Base-by-base conservation (phyloP, 2,113 vertebrate genomes). In the Rostratula benghalensis region DNA sequence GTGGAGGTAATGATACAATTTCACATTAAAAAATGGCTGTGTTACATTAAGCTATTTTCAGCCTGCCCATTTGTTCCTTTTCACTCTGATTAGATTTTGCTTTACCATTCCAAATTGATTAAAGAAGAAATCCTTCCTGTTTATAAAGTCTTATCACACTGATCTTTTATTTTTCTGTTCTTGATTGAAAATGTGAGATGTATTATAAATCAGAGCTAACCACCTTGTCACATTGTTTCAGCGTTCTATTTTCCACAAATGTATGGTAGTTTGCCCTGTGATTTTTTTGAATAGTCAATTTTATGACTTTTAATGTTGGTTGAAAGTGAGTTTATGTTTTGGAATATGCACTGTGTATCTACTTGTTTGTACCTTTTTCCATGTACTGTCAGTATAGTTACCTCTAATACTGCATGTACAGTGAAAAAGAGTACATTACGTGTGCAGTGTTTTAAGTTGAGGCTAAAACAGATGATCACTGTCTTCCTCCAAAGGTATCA, bases 41-140 rank as follows among this genome's bases (percentile, higher is more conserved):
- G 95, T 83, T 96, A 87, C 92, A 93, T 96, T 96, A 85, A 68
- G 45, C 4, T 96, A 94, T 95, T 93, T 96, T 95, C 88, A 92
- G 95, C 86, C 90, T 97, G 85, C 39, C 71, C 67, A 37, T 56
- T 92, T 96, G 60, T 95, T 97, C 22, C 69, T 96, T 95, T 97
- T 90, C 87, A 65, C 63, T 97, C 90, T 96, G 89, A 98, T 98
- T 96, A 91, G 87, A 97, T 97, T 98, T 97, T 91, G 61, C 48
- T 94, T 83, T 93, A 46, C 57, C 75, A 80, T 97, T 97, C 59
- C 71, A 77, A 74, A 95, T 86, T 71, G 75, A 96, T 97, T 64
- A 69, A 82, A 89, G 23, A 93, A 71, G 61, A 94, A 93, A 93
- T 95, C 30, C 45, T 92, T 97, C 71, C 87, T 94, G 2, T 93